Conservation (phyloP, 2,888 invertebrate species). For the Ectemnius continuus region DNA sequence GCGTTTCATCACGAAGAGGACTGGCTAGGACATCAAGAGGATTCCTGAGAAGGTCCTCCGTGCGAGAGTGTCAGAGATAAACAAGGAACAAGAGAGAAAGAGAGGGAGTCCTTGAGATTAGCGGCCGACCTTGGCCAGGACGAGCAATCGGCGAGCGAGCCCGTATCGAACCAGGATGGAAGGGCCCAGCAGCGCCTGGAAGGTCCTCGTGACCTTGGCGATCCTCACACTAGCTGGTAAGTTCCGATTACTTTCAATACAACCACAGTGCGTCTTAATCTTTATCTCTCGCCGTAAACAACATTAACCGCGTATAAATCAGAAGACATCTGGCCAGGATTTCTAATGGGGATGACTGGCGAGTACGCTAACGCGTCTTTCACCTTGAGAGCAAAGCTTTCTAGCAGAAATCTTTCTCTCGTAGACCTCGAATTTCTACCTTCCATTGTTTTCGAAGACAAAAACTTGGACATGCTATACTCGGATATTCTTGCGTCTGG, state of each 20-base stretch:
- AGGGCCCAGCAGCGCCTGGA: conserved; percentile 15
- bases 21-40: conserved; percentile 27
- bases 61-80: no score
- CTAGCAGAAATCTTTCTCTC: not conserved
- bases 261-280: not conserved
- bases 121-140: conserved; percentile 44
- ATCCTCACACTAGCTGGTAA: conserved; percentile 47
- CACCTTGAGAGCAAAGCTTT: not conserved
- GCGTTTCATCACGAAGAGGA: conserved; percentile 42
- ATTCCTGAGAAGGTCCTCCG: conserved; percentile 38
- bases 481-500: no score
- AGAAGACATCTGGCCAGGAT: not conserved
- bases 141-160: conserved; percentile 13
- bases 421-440: no score
- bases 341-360: conserved; percentile 6
- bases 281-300: not conserved
- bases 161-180: conserved; percentile 38
- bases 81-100: not conserved
- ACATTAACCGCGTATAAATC: not conserved
- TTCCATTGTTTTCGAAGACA: no score
- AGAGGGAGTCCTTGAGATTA: conserved; percentile 42
- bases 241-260: conserved; percentile 17
- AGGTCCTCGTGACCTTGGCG: conserved; percentile 53
- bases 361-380: not conserved
- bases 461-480: no score